These are phyloP conservation scores for Esox lucius DNA, from an alignment of 2,797 vertebrate species.

Conservation along the genomic window DNA sequence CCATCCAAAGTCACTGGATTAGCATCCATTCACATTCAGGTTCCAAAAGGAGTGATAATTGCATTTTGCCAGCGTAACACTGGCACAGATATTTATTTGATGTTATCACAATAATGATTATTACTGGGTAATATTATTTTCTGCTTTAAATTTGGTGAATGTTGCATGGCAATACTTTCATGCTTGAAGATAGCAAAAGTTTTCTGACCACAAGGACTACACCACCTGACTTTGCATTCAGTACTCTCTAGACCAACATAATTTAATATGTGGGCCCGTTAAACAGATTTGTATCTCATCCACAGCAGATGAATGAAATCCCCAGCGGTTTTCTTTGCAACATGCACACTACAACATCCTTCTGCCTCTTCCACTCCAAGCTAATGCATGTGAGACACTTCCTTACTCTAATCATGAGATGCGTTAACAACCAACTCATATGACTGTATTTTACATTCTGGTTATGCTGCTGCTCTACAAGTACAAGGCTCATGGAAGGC, in stretches of 20 bases:
- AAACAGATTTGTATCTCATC: slow-evolving; percentile 61
- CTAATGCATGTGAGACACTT: slow-evolving; percentile 49
- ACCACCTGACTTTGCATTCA: slow-evolving; percentile 31
- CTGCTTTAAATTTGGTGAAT: neutral
- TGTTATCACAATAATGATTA: neutral
- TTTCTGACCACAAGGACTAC: slow-evolving; percentile 50
- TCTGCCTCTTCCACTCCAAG: slow-evolving; percentile 6
- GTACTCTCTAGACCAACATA: slow-evolving; percentile 38
- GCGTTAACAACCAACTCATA: slow-evolving; percentile 19
- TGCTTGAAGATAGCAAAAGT: slow-evolving; percentile 26
- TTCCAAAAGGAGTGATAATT: neutral
- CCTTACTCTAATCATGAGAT: slow-evolving; percentile 43
- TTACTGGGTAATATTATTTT: neutral
- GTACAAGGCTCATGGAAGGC: slow-evolving; percentile 15
- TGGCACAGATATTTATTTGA: neutral
- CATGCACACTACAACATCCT: slow-evolving; percentile 41
- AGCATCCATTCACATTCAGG: slow-evolving; percentile 9
- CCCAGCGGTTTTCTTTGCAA: slow-evolving; percentile 41
- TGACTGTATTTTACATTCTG: slow-evolving; percentile 41
- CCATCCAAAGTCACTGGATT: slow-evolving; percentile 58
- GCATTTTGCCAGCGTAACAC: neutral
- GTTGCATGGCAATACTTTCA: slow-evolving; percentile 39
- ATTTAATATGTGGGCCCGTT: slow-evolving; percentile 46
- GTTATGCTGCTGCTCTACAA: slow-evolving; percentile 23
- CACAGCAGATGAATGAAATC: slow-evolving; percentile 52